These are phyloP conservation scores for Parthenolecanium corni DNA, from an alignment of 2,888 invertebrate genomes.

Conservation along the genomic window DNA sequence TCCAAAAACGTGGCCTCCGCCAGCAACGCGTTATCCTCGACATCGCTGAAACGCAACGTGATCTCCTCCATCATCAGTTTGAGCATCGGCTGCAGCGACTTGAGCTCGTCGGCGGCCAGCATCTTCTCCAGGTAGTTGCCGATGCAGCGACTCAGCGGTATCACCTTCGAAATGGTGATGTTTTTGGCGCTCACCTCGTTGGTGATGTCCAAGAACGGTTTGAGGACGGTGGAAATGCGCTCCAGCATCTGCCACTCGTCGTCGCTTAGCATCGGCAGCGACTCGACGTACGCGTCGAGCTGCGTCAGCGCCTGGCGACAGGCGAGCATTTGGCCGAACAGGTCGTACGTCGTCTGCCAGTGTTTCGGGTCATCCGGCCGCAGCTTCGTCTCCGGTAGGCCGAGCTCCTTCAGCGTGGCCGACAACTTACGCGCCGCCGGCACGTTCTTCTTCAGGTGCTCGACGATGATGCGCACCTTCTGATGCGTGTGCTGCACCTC, in stretches of 20 bases:
- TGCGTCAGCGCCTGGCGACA: conserved; percentile 27
- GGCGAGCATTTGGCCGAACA: conserved; percentile 29
- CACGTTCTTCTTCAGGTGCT: conserved; percentile 18
- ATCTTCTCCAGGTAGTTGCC: conserved; percentile 18
- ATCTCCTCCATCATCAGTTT: conserved; percentile 28
- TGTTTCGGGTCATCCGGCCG: conserved; percentile 31
- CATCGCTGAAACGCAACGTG: conserved; percentile 25
- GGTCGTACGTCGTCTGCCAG: conserved; percentile 33
- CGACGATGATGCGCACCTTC: conserved; percentile 5
- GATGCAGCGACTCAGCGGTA: conserved; percentile 15
- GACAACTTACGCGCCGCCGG: background rate
- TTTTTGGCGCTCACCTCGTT: conserved; percentile 28
- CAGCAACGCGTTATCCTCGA: conserved; percentile 29
- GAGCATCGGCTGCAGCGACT: conserved; percentile 9
- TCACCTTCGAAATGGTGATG: conserved; percentile 25
- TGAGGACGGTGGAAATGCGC: conserved; percentile 23
- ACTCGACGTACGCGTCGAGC: conserved; percentile 25
- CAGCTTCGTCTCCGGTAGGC: conserved; percentile 5
- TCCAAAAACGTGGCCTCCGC: conserved; percentile 29
- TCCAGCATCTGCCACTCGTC: conserved; percentile 28
- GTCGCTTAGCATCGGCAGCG: conserved; percentile 25
- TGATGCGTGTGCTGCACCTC: conserved; percentile 11
- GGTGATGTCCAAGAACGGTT: conserved; percentile 30
- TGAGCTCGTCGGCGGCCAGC: conserved; percentile 7
- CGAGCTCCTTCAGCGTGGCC: conserved; percentile 6